Evolutionary conservation across 2,113 vertebrate species (phyloP).

Genomic region (Siphamia tubifer): DNA sequence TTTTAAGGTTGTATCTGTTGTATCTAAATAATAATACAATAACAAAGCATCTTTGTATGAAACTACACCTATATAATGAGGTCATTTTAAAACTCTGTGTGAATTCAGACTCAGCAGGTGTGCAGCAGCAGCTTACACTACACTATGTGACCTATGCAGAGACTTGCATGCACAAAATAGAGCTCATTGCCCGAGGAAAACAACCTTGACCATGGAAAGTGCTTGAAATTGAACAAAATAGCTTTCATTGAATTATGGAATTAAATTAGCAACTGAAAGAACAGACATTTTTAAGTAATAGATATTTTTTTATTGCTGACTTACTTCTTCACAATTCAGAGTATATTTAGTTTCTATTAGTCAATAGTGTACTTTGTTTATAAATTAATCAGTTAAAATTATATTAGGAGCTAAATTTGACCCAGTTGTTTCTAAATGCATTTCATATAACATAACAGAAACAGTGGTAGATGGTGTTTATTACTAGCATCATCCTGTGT

Average conservation of each 20-base stretch:
- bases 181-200: neutral
- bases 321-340: neutral
- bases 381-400: neutral
- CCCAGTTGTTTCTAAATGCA: neutral
- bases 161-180: neutral
- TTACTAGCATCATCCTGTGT: constrained; percentile 3
- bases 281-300: neutral
- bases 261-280: neutral
- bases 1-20: no score
- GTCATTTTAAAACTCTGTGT: neutral
- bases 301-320: constrained; percentile 13
- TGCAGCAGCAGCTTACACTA: neutral
- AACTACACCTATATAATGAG: neutral
- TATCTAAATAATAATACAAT: no score
- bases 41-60: neutral
- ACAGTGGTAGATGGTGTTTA: neutral
- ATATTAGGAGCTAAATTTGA: neutral
- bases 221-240: neutral
- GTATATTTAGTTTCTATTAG: neutral
- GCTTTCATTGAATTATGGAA: neutral
- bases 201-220: neutral
- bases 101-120: neutral
- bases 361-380: no score
- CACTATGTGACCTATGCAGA: neutral
- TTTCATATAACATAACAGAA: neutral